Conservation (phyloP, 2,113 vertebrate genomes). For the Cairina moschata region DNA sequence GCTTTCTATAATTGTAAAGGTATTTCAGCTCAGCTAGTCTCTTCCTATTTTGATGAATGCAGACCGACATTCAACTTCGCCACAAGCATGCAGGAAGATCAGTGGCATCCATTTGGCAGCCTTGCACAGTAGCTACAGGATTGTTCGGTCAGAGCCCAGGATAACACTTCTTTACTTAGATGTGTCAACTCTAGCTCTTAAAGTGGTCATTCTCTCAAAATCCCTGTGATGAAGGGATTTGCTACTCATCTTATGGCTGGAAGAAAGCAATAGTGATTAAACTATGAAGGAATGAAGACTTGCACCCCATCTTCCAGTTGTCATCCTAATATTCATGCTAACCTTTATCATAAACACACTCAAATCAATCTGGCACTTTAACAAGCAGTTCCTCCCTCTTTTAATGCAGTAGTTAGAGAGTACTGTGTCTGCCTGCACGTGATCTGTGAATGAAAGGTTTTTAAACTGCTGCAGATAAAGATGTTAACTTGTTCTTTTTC, state of each 20-base stretch:
- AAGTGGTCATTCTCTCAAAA: background rate
- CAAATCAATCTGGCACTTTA: accelerated
- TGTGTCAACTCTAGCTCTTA: background rate
- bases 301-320: background rate
- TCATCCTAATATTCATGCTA: accelerated
- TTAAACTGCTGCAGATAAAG: background rate
- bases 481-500: background rate
- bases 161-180: background rate
- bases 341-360: background rate
- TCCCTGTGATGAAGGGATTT: background rate
- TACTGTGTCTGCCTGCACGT: background rate
- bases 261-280: background rate
- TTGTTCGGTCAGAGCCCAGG: background rate
- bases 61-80: background rate
- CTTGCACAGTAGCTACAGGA: background rate
- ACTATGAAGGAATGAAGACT: background rate
- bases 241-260: background rate
- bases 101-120: background rate
- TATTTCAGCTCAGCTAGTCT: background rate
- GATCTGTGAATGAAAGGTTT: background rate
- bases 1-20: background rate
- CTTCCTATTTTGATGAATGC: background rate
- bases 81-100: background rate
- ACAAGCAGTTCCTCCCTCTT: background rate
- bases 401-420: background rate